Base-by-base conservation (phyloP, 2,888 invertebrate genomes). In the Ganaspis brasiliensis region DNA sequence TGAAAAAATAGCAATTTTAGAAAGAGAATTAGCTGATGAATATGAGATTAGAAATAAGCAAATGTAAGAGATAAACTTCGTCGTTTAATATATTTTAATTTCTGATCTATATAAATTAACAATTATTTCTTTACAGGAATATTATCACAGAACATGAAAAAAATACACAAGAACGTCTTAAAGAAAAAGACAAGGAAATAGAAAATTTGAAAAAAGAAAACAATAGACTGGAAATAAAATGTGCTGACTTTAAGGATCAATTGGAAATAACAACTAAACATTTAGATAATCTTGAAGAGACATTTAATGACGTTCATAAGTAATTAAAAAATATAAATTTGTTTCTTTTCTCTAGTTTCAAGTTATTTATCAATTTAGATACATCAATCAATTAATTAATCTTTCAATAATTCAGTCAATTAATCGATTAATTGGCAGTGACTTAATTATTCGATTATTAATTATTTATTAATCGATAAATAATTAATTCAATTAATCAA, bases 241-340 rank as follows among this genome's bases (percentile, higher is more conserved):
- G 55, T 9, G 56, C 4, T 40, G n/a, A 26, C 9, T 59, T 70
- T 10, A 35, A 73, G 14, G 73, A 78, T 21, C 49, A 73, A 31
- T 14, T 78, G 14, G 70, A 52, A 57, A 67, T 45, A 1, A 70
- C 78, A 16, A 55, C 73, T 9, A 75, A 55, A 37, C 73, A 78
- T 49, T 67, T 73, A 8, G 73, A 75, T 37, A 78, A 21, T 21
- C 56, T 78, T 40, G 78, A 75, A 56, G 59, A 14, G 0, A 70
- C 78, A 10, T 78, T 78, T 49, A 78, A 73, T 40, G 78, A 78
- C 24, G 63, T 78, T 14, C 73, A 73, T 8, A 45, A 72, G 78
- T 78, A 73, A 57, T 40, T 57, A 45, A 67, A n/a, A 40, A 71
- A 12, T 6, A 63, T 12, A 63, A 63, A 16, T 63, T n/a, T n/a